Base-by-base conservation (phyloP, 1,140 invertebrate genomes). In the Diabrotica virgifera region DNA sequence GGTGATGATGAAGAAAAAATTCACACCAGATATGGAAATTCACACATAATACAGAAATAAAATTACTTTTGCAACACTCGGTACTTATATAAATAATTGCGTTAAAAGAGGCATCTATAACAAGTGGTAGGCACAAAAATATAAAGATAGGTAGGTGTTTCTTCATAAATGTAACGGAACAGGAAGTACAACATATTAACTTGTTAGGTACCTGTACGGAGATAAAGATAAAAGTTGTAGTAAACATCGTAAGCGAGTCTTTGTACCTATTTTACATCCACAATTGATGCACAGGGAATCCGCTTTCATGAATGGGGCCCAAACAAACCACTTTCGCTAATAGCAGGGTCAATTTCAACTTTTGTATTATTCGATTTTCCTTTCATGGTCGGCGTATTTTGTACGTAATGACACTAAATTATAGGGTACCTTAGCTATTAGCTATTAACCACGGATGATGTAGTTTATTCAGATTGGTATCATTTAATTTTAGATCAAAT, bases 151-250 rank as follows among this genome's bases (percentile, higher is more conserved):
- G 24, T 24, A 46, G n/a, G 40, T 46, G 40, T 46, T 6, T 46
- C n/a, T 46, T 10, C 40, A 46, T n/a, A 46, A 46, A 46, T 5
- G n/a, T n/a, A n/a, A n/a, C 8, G 40, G 40, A 57, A 57, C 55
- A 57, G 55, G 55, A 57, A 57, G 55, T 57, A 57, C 55, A 57
- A 57, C 35, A 36, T 36, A 57, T 57, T 57, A 57, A 36, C 55
- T 24, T 57, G 37, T 57, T 46, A 46, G 4, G 40, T 46, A 46
- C 40, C 40, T 46, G n/a, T n/a, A 46, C 8, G 5, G n/a, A 46
- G 40, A 46, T 46, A 46, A 46, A 46, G n/a, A 10, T 8, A 57
- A 57, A 55, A 8, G 36, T 55, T 55, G 53, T 57, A 57, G 55
- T 57, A 57, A 57, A 57, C n/a, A 46, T 57, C 35, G 55, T 57